Evolutionary conservation across 2,888 invertebrate species (phyloP).

Genomic region (Pammene fasciana): DNA sequence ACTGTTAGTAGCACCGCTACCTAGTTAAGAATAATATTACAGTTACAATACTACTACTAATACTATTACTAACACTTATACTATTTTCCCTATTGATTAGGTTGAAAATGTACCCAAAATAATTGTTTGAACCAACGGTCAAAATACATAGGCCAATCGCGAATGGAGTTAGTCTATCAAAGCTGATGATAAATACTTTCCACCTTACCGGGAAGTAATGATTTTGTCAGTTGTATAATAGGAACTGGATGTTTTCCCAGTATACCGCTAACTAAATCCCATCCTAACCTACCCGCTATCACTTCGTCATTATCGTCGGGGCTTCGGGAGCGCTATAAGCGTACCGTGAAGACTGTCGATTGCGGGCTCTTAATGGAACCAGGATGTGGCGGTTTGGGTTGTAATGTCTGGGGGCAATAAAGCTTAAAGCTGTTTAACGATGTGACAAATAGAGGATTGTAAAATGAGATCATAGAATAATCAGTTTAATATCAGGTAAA

Average conservation of each 20-base stretch:
- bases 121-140: no score
- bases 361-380: conserved; percentile 23
- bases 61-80: no score
- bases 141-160: no score
- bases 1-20: not conserved
- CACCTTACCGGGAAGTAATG: no score
- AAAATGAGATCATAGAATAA: not conserved
- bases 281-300: not conserved
- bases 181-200: no score
- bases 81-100: no score
- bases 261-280: not conserved
- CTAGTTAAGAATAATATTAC: no score
- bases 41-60: no score
- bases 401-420: conserved; percentile 11
- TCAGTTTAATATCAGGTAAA: not conserved
- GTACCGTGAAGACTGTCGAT: conserved; percentile 23
- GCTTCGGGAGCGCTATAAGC: conserved; percentile 31
- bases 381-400: conserved; percentile 28
- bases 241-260: not conserved
- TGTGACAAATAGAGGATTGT: not conserved
- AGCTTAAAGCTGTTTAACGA: not conserved
- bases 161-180: no score
- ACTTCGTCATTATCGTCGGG: not conserved
- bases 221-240: no score
- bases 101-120: no score